Evolutionary conservation across 2,113 vertebrate genomes (phyloP), one percentile per base, ranked within the genome.

Genomic region (Pygoscelis adeliae): DNA sequence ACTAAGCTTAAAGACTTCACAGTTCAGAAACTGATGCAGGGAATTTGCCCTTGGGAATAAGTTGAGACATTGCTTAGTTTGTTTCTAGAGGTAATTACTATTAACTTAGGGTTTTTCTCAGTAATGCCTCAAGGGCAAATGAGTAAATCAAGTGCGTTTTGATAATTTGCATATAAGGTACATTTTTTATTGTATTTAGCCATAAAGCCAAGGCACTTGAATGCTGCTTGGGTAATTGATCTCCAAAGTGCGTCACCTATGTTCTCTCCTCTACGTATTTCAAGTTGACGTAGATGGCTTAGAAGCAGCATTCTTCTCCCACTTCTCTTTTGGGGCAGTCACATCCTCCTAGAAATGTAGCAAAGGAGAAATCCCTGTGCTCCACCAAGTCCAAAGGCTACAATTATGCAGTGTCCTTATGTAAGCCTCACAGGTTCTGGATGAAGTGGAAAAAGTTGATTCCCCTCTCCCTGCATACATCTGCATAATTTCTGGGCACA

Each of bases 101-200:
- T 92, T 81, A 97, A 83, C 27, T 93, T 92, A 52, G 56, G 71
- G 11, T 19, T 88, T 96, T 92, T 88, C 82, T 83, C n/a, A 82
- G 36, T 76, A 94, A 46, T 83, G 27, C 26, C 90, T 93, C 79
- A 94, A 97, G 93, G 93, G n/a, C 87, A 95, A 92, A 86, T 83
- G 42, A 89, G 63, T 93, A 95, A 94, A 94, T 89, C 85, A 95
- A 93, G n/a, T 59, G 59, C 90, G 79, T 95, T 96, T 95, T 92
- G 58, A 92, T 83, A 86, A 97, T 96, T 94, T 97, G 79, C 88
- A 94, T 97, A 77, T 73, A 95, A 93, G 90, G 63, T 88, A 92
- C 67, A 62, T 93, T 86, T 63, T 92, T 95, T 93, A 93, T 95
- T 97, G 38, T 92, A 44, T 93, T 86, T 92, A 90, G 78, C 63